Percentiles rank a stretch among this genome's conserved stretches.
Conservation (phyloP, 2,888 invertebrate species). For the Pogonocherus hispidulus region DNA sequence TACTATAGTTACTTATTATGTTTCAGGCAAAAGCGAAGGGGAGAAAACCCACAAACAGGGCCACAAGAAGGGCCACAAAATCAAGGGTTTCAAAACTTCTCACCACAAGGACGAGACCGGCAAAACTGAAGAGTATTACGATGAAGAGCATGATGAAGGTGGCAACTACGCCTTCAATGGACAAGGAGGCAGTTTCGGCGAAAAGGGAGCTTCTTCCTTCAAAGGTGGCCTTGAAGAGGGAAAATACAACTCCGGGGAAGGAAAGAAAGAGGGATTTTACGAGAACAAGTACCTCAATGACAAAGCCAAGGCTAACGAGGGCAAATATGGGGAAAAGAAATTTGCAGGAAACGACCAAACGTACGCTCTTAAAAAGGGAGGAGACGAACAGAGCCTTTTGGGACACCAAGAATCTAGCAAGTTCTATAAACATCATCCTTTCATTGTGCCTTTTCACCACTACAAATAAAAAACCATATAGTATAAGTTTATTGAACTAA, state of each 20-base stretch:
- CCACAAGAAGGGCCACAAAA: conserved; percentile 76
- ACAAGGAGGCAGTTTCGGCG: conserved; percentile 73
- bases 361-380: conserved; percentile 74
- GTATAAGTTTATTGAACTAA: background rate
- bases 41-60: conserved; percentile 72
- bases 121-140: conserved; percentile 76
- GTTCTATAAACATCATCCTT: conserved; percentile 72
- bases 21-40: conserved; percentile 70
- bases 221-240: conserved; percentile 75
- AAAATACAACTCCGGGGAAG: conserved; percentile 72
- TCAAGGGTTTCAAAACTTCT: conserved; percentile 76
- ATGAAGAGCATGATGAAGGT: conserved; percentile 76
- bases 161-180: conserved; percentile 73
- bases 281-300: conserved; percentile 72
- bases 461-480: conserved; percentile 25
- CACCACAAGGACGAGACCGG: conserved; percentile 78
- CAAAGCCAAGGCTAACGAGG: conserved; percentile 74
- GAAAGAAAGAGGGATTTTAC: conserved; percentile 74
- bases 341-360: conserved; percentile 73
- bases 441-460: conserved; percentile 70
- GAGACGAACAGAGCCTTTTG: conserved; percentile 74
- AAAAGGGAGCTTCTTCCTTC: conserved; percentile 72
- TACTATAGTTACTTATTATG: background rate
- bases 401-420: conserved; percentile 74
- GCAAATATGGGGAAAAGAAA: conserved; percentile 74